phyloP scores from a whole-genome alignment of 2,888 invertebrate species.

The Dryobota labecula region DNA sequence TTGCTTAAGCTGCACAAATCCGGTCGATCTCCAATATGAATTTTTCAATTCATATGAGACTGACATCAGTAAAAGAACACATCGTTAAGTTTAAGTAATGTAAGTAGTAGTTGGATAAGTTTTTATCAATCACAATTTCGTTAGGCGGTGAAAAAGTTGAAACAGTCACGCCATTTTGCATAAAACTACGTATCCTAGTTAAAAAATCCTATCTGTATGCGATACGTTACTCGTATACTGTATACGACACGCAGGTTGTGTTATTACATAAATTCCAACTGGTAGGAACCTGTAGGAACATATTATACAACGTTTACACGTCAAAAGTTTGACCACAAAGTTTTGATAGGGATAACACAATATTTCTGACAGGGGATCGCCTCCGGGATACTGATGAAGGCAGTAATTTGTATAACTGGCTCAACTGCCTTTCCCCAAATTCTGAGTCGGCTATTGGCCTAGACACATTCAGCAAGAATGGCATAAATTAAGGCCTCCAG shows the following conservation, averaged over 20 bases:
- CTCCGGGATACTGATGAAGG: slow-evolving; percentile 6
- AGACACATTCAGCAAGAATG: background rate
- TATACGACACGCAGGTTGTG: background rate
- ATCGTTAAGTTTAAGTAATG: no score
- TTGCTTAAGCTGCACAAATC: no score
- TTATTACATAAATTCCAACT: slow-evolving; percentile 12
- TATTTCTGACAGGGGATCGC: slow-evolving; percentile 19
- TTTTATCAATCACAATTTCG: background rate
- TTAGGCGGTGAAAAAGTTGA: background rate
- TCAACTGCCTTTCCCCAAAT: background rate
- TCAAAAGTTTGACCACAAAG: slow-evolving; percentile 30
- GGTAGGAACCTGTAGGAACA: background rate
- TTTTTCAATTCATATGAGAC: no score
- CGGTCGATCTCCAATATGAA: no score
- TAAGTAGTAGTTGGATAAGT: no score
- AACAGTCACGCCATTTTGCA: background rate
- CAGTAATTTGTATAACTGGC: slow-evolving; percentile 5
- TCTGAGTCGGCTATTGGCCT: background rate
- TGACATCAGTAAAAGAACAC: no score
- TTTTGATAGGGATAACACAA: slow-evolving; percentile 46
- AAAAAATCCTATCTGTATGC: background rate
- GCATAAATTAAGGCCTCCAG: no score
- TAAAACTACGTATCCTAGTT: background rate
- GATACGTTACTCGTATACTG: no score
- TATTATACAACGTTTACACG: background rate